Percentiles rank a stretch among this genome's conserved stretches.
These are phyloP conservation scores for Sminthurides aquaticus DNA, from an alignment of 2,888 invertebrate species.

Conservation along the genomic window DNA sequence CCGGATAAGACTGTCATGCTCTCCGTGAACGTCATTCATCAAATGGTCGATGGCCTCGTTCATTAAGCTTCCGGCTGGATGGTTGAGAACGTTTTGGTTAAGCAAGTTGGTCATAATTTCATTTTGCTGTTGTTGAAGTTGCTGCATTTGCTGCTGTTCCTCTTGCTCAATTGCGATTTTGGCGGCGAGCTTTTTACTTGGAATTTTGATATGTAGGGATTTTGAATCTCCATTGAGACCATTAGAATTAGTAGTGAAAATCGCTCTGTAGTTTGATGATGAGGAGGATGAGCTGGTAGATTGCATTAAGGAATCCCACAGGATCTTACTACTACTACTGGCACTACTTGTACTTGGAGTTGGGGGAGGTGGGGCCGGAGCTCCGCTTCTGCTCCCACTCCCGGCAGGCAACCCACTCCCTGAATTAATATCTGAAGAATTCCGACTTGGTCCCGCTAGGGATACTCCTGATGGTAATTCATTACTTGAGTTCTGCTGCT, in stretches of 20 bases:
- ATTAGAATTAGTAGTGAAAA: conserved; percentile 5
- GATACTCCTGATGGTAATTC: too few species aligned
- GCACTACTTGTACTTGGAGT: conserved; percentile 16
- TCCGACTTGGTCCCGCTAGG: background rate
- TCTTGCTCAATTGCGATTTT: conserved; percentile 41
- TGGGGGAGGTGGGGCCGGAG: too few species aligned
- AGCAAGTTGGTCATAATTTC: background rate
- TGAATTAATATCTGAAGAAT: background rate
- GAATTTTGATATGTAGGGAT: conserved; percentile 36
- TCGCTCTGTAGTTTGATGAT: conserved; percentile 4
- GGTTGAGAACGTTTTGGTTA: conserved; percentile 6
- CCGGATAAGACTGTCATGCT: conserved; percentile 35
- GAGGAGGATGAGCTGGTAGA: background rate
- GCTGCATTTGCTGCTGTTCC: conserved; percentile 26
- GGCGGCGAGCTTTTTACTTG: conserved; percentile 40
- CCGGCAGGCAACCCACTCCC: background rate
- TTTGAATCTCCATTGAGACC: background rate
- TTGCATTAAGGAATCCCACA: conserved; percentile 1
- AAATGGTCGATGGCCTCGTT: background rate
- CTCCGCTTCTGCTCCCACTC: too few species aligned
- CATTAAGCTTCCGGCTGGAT: conserved; percentile 17
- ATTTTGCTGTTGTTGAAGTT: conserved; percentile 17
- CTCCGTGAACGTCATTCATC: conserved; percentile 5
- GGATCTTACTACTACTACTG: conserved; percentile 9
- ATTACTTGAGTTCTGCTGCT: too few species aligned